These are phyloP conservation scores for Umimayanthus kanabou DNA, from an alignment of 92 coral and sea anemone genomes.

Conservation along the genomic window DNA sequence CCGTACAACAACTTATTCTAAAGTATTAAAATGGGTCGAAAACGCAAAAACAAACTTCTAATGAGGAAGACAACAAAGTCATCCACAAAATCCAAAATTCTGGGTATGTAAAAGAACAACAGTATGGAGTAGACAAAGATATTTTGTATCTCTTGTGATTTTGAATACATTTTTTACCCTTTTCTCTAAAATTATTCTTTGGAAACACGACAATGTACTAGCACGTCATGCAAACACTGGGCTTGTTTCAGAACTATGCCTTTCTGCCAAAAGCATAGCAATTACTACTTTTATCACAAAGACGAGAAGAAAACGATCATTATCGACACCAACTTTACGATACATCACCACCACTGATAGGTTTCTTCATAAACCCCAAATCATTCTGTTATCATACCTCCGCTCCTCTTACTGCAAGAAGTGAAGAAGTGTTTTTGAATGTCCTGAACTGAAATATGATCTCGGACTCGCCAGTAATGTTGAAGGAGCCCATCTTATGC, in stretches of 20 bases:
- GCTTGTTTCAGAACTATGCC: no score
- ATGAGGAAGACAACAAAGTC: background rate
- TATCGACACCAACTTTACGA: no score
- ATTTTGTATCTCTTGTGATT: no score
- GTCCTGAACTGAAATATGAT: conserved; percentile 84
- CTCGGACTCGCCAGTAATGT: conserved; percentile 77
- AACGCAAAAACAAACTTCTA: background rate
- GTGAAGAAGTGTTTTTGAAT: conserved; percentile 63
- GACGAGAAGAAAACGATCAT: no score
- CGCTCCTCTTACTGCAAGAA: conserved; percentile 41
- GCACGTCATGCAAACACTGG: no score
- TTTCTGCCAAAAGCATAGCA: no score
- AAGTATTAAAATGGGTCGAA: background rate
- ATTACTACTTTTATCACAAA: no score
- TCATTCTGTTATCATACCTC: conserved; percentile 6
- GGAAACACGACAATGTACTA: no score
- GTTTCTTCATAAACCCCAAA: background rate
- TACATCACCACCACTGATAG: background rate
- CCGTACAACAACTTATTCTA: background rate
- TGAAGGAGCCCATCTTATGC: conserved; percentile 82
- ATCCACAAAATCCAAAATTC: background rate
- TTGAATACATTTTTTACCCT: background rate
- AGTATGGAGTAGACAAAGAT: no score
- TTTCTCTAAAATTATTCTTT: no score
- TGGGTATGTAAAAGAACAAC: no score